These are phyloP conservation scores for Oncopodura yosiiana DNA, from an alignment of 1,140 invertebrate species.

Conservation along the genomic window DNA sequence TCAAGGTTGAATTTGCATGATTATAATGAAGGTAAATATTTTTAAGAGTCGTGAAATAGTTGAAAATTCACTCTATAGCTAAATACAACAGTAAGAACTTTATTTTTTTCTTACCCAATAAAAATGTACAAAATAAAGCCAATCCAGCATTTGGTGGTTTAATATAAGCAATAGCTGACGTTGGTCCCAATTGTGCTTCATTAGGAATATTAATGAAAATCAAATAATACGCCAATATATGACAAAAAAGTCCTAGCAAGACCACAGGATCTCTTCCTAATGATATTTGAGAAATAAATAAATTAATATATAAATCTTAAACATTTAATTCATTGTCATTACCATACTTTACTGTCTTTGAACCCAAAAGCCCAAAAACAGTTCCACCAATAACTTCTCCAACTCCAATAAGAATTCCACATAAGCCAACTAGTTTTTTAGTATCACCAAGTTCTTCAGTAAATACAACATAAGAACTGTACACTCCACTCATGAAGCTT, in stretches of 20 bases:
- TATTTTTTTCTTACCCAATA: constrained; percentile 16
- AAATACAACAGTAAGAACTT: no score
- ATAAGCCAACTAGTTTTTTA: constrained; percentile 77
- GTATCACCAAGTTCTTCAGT: constrained; percentile 61
- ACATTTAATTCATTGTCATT: no score
- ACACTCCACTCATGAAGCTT: constrained; percentile 91
- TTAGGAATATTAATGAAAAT: constrained; percentile 32
- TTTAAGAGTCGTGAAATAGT: no score
- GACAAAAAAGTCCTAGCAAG: constrained; percentile 24
- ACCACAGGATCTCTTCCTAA: constrained; percentile 46
- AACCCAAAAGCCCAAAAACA: constrained; percentile 76
- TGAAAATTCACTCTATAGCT: no score
- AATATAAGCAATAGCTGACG: constrained; percentile 21
- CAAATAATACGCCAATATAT: constrained; percentile 19
- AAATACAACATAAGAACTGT: constrained; percentile 53
- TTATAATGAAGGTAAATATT: no score
- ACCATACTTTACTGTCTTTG: constrained; percentile 52
- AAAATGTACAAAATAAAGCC: constrained; percentile 24
- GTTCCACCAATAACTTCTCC: constrained; percentile 85
- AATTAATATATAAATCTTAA: no score
- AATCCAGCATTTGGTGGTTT: constrained; percentile 16
- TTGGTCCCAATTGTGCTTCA: constrained; percentile 16
- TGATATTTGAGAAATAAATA: no score
- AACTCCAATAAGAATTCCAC: constrained; percentile 82
- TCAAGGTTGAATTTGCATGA: no score